These are phyloP conservation scores for Amphipyra berbera DNA, from an alignment of 2,888 invertebrate species.

Conservation along the genomic window DNA sequence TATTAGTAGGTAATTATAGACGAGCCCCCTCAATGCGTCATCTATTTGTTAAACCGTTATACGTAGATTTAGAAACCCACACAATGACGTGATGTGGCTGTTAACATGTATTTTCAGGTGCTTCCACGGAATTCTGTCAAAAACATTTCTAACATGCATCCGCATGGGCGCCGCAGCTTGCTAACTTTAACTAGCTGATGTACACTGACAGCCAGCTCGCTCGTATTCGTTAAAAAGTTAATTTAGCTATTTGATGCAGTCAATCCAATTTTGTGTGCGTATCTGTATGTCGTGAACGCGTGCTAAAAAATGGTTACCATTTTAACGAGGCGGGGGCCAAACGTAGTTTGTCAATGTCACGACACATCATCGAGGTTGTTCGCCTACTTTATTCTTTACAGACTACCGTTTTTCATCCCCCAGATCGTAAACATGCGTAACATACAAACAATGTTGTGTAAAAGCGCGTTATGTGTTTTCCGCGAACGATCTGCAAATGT, in stretches of 20 bases:
- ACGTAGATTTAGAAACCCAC: slow-evolving; percentile 7
- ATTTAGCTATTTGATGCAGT: slow-evolving; percentile 24
- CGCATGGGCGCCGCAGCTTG: too few species aligned
- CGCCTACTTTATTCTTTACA: slow-evolving; percentile 30
- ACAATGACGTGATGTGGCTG: neutral
- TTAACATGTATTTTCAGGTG: neutral
- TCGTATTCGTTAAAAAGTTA: slow-evolving; percentile 25
- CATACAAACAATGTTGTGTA: slow-evolving; percentile 18
- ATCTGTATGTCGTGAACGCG: slow-evolving; percentile 8
- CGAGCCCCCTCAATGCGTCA: slow-evolving; percentile 14
- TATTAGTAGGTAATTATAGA: slow-evolving; percentile 7
- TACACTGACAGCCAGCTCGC: neutral
- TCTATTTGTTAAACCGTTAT: neutral
- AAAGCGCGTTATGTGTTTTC: slow-evolving; percentile 7
- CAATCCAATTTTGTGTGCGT: slow-evolving; percentile 25
- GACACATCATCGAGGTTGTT: slow-evolving; percentile 36
- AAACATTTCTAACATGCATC: slow-evolving; percentile 7
- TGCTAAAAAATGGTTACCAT: slow-evolving; percentile 37
- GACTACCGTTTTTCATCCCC: slow-evolving; percentile 29
- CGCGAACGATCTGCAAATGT: slow-evolving; percentile 19
- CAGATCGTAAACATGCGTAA: slow-evolving; percentile 35
- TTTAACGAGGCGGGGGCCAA: slow-evolving; percentile 32
- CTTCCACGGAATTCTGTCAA: slow-evolving; percentile 18
- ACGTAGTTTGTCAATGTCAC: slow-evolving; percentile 50
- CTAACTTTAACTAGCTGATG: slow-evolving; percentile 9